Percentiles rank a stretch among this genome's conserved stretches.
phyloP scores from a whole-genome alignment of 2,797 vertebrate genomes.

The Fistularia commersonii region DNA sequence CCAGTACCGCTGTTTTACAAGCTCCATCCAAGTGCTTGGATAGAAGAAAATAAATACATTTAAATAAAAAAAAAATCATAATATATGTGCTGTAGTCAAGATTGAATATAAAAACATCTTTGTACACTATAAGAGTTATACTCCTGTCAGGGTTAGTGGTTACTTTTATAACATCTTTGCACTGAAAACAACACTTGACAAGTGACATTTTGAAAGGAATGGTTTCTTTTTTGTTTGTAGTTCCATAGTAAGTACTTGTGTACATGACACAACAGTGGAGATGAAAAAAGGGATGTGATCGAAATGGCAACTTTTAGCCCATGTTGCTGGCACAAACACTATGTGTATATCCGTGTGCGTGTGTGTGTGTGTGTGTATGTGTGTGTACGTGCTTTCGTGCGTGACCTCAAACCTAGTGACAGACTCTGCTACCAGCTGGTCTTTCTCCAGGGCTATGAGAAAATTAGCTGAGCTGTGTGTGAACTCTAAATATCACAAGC shows the following conservation, averaged over 20 bases:
- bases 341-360: not conserved
- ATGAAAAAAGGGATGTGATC: too few relatives aligned
- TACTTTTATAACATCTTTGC: conserved; percentile 41
- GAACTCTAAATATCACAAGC: conserved; percentile 43
- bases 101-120: conserved; percentile 50
- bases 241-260: not conserved
- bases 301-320: too few relatives aligned
- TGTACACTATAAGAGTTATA: conserved; percentile 49
- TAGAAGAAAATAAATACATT: conserved; percentile 9
- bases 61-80: conserved; percentile 34
- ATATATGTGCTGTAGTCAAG: conserved; percentile 57
- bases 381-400: conserved; percentile 29
- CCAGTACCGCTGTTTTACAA: conserved; percentile 47
- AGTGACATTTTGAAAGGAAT: conserved; percentile 14
- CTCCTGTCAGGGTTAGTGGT: conserved; percentile 48
- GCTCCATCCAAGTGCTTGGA: conserved; percentile 39
- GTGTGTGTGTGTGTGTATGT: not conserved
- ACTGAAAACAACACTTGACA: conserved; percentile 31
- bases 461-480: conserved; percentile 53
- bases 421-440: conserved; percentile 43
- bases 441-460: conserved; percentile 54
- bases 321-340: too few relatives aligned
- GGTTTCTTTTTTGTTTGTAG: conserved; percentile 31
- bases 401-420: conserved; percentile 44
- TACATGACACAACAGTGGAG: too few relatives aligned